Evolutionary conservation across 2,113 vertebrate genomes (phyloP).

Genomic region (Leptosomus discolor): DNA sequence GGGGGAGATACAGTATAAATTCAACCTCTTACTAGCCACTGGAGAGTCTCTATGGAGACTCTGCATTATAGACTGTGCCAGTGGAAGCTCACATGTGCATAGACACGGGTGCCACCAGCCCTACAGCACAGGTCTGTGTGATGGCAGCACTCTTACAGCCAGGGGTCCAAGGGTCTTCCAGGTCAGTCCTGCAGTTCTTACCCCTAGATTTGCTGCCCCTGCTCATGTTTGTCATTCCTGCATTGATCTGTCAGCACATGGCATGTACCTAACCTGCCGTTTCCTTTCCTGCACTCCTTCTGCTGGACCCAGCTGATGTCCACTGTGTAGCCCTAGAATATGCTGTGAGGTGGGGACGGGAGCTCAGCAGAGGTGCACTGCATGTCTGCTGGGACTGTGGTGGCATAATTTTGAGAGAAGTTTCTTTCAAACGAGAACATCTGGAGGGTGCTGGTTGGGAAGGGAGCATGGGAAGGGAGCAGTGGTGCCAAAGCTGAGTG

Average conservation of each 20-base stretch:
- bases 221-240: fast-evolving
- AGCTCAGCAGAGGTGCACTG: neutral
- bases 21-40: neutral
- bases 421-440: neutral
- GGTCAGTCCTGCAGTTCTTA: neutral
- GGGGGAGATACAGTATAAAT: neutral
- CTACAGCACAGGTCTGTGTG: fast-evolving
- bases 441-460: neutral
- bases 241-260: fast-evolving
- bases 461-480: neutral
- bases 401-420: neutral
- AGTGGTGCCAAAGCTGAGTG: neutral
- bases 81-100: neutral
- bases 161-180: neutral
- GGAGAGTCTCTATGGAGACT: neutral
- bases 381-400: neutral
- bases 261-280: fast-evolving
- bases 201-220: neutral
- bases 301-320: neutral
- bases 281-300: neutral
- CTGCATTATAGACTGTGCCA: neutral
- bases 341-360: neutral
- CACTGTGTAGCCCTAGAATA: neutral
- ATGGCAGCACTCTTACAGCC: neutral
- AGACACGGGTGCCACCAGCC: neutral